These are phyloP conservation scores for Diuraphis noxia DNA, from an alignment of 1,140 invertebrate species.

Conservation along the genomic window DNA sequence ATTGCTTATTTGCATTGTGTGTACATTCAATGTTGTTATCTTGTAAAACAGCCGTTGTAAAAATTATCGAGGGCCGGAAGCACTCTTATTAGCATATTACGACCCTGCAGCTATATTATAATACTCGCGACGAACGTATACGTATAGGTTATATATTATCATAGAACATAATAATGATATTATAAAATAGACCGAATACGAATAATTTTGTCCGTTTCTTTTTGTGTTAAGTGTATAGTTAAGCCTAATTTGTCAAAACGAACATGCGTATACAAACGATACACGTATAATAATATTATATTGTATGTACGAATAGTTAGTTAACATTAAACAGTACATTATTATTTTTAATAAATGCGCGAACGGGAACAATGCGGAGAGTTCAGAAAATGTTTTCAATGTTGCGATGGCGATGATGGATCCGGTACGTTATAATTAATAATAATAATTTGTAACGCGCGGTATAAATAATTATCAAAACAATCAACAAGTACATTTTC, in stretches of 20 bases:
- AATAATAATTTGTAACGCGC: conserved; percentile 4
- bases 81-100: conserved; percentile 22
- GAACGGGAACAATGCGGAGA: neutral
- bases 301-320: neutral
- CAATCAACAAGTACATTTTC: neutral
- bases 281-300: neutral
- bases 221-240: neutral
- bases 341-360: neutral
- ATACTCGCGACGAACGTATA: neutral
- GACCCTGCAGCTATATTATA: neutral
- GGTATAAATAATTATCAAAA: neutral
- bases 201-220: neutral
- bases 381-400: neutral
- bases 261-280: neutral
- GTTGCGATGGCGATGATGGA: neutral
- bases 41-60: conserved; percentile 15
- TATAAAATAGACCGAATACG: neutral
- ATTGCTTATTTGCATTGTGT: neutral
- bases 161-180: no score
- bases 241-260: neutral
- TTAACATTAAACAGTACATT: neutral
- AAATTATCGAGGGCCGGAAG: conserved; percentile 32
- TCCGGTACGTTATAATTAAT: conserved; percentile 18
- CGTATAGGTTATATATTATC: neutral
- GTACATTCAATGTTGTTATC: neutral